Evolutionary conservation across 2,113 vertebrate genomes (phyloP), one percentile per base, ranked within the genome.

Genomic region (Vidua macroura): DNA sequence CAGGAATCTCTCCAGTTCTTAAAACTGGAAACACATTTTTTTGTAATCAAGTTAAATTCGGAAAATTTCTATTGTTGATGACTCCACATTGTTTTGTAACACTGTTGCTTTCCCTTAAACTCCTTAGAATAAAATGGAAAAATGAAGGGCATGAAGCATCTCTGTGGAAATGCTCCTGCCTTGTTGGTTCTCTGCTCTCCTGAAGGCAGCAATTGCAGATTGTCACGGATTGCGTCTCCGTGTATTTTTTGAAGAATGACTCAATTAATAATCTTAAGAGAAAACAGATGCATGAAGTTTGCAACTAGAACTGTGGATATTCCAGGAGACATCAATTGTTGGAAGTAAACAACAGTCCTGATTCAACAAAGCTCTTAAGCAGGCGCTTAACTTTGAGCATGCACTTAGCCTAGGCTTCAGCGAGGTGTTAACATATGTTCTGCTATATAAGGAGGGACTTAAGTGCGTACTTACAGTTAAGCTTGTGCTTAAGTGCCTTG

Each of bases 381-480:
- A 95, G 90, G 88, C 73, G 83, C 95, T 97, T 92, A 96, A 94
- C 95, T 95, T 90, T 78, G 95, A 96, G 96, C 92, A 97, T 24
- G 92, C 93, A 96, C 95, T 97, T 97, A 94, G 35, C 86, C 28
- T 4, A 1, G 91, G 82, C 95, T 93, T 93, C 93, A 73, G 80
- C 11, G 2, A 74, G 93, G 93, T 58, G 92, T 78, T 95, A 95
- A 97, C 95, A 96, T 93, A 96, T 96, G 94, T 90, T 41, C 93
- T 82, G 88, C 94, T 97, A 31, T 86, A 92, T 95, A 93, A 96
- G 92, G 95, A 96, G 76, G 96, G 93, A 96, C 94, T 96, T 96
- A 97, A 97, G 94, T 96, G 90, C 10, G 5, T 95, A 93, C 95
- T 97, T 96, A 95, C 31, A 94, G 94, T 94, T 96, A 96, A 97